Percentiles rank a stretch among this genome's conserved stretches.
phyloP scores from a whole-genome alignment of 30 jellyfish, hydroid and myxozoan species.

The Hydractinia echinata region DNA sequence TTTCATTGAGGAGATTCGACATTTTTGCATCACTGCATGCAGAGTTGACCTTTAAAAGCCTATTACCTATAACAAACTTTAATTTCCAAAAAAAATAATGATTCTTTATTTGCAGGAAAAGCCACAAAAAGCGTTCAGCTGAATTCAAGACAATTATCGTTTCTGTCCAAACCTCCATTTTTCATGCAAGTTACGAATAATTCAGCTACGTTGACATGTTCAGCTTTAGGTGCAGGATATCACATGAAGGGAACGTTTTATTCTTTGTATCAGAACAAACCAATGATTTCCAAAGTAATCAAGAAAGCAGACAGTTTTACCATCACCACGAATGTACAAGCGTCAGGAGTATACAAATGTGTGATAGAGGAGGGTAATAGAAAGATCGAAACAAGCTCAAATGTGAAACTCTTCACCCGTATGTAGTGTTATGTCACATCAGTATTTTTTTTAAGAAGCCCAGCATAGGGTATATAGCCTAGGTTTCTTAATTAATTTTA shows the following conservation, averaged over 20 bases:
- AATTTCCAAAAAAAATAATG: too few relatives aligned
- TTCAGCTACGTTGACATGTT: constrained; percentile 1
- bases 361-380: not conserved
- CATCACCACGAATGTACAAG: not conserved
- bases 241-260: constrained; percentile 7
- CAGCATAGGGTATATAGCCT: too few relatives aligned
- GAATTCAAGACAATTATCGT: constrained; percentile 1
- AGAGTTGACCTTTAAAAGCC: too few relatives aligned
- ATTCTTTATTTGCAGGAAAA: not conserved
- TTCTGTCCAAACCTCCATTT: not conserved
- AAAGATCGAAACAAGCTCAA: not conserved
- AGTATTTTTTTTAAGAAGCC: too few relatives aligned
- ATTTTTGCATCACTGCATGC: too few relatives aligned
- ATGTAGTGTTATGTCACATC: not conserved
- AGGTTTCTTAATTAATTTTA: too few relatives aligned
- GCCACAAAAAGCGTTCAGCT: constrained; percentile 11
- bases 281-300: not conserved
- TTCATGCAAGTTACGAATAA: not conserved
- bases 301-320: not conserved
- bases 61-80: too few relatives aligned
- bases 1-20: too few relatives aligned
- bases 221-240: not conserved
- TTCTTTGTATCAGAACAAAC: not conserved
- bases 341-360: not conserved
- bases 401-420: not conserved